Percentiles rank a stretch among this genome's conserved stretches.
Evolutionary conservation across 2,113 vertebrate species (phyloP).

Genomic region (Burhinus bistriatus): DNA sequence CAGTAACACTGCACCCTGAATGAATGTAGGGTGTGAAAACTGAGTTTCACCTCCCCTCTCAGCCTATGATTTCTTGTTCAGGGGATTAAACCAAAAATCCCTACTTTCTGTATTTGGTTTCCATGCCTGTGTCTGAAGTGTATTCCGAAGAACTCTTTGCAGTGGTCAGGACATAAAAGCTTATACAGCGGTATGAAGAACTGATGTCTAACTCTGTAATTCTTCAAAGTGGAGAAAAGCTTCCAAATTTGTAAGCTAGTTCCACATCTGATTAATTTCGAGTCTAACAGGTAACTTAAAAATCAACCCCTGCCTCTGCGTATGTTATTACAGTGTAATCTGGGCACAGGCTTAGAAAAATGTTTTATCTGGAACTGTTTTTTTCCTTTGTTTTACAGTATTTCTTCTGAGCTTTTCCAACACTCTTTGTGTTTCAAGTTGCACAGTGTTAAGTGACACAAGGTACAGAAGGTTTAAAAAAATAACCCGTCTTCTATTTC

Average conservation of each 20-base stretch:
- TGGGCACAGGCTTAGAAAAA: neutral
- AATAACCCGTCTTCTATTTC: neutral
- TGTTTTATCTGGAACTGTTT: neutral
- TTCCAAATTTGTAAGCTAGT: neutral
- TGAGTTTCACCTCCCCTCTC: neutral
- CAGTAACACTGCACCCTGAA: neutral
- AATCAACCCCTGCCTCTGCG: neutral
- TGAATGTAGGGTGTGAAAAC: neutral
- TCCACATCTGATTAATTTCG: neutral
- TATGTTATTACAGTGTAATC: neutral
- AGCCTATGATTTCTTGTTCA: neutral
- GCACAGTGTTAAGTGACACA: neutral
- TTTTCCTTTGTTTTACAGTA: neutral
- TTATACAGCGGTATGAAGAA: neutral
- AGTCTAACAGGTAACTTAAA: neutral
- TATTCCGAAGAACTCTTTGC: neutral
- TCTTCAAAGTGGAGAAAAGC: neutral
- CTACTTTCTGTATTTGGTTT: neutral
- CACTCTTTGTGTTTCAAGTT: neutral
- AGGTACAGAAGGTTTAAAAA: neutral
- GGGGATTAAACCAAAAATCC: neutral
- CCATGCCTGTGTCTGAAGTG: neutral
- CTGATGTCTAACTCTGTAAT: neutral
- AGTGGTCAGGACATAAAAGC: neutral
- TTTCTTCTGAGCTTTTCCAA: slow-evolving; percentile 8